Base-by-base conservation (phyloP, 2,113 vertebrate species). In the Turnix velox region DNA sequence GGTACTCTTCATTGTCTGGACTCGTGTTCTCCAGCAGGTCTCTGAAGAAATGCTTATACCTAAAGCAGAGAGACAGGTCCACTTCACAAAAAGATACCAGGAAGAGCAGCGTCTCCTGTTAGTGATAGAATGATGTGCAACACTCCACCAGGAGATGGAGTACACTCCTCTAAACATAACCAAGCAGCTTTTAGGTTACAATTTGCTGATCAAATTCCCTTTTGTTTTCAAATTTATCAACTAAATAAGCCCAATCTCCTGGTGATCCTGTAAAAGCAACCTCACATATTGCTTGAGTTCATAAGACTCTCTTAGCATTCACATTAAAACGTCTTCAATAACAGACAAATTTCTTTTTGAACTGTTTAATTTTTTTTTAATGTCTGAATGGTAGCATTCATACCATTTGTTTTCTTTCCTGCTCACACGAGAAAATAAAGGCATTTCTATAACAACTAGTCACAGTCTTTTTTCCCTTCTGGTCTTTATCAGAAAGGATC, bases 1-100 rank as follows among this genome's bases (percentile, higher is more conserved):
- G 96, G 94, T 98, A 96, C 77, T 99, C 98, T 31, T 97, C 94
- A 82, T 94, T 93, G 73, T 97, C 97, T 69, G 97, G 98, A 90
- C 82, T 96, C 31, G 98, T 99, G 95, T 99, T 99, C 93, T 98
- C 98, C 59, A 98, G 94, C 96, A 99, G 90, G 88, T 98, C 98
- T 84, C 98, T 90, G 14, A 99, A 75, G 35, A 99, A 98, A 94
- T 98, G 97, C 51, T 98, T 98, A 81, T 99, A 99, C 97, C 99
- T 99, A 83, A 55, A 81, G 90, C 7, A 74, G 18, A 90, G 63
- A 66, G 12, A 72, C 9, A 85, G 18, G 9, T 65, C 85, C 68
- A 48, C 61, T 57, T 42, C 68, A 79, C 20, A 25, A 35, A 51
- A 25, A 52, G 15, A 17, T 18, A 68, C 12, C 61, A 78, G 40